phyloP scores from a whole-genome alignment of 2,888 invertebrate genomes.

The Sarcophaga rosellei region DNA sequence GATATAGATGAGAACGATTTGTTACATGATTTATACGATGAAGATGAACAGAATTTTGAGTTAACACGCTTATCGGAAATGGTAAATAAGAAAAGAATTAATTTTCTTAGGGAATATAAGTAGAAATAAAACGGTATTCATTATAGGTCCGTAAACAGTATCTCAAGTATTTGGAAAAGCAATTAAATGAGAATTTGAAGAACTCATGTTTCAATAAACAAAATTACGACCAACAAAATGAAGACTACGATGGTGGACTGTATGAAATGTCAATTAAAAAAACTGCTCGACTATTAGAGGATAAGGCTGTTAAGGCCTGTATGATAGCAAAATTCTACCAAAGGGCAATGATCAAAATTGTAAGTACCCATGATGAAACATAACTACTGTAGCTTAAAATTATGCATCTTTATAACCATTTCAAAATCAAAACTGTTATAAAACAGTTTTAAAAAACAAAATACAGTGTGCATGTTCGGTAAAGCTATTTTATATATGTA shows the following conservation, averaged over 20 bases:
- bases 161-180: constrained; percentile 75
- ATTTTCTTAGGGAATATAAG: neutral
- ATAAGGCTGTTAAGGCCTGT: constrained; percentile 75
- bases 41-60: constrained; percentile 38
- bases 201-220: constrained; percentile 57
- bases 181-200: constrained; percentile 74
- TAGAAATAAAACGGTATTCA: neutral
- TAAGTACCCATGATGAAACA: constrained; percentile 65
- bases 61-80: constrained; percentile 69
- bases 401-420: neutral
- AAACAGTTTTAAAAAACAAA: neutral
- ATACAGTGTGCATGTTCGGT: no score
- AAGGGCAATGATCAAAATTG: constrained; percentile 77
- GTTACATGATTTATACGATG: constrained; percentile 37
- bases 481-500: no score
- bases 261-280: constrained; percentile 46
- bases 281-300: constrained; percentile 73
- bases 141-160: constrained; percentile 77
- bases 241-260: constrained; percentile 40
- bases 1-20: constrained; percentile 33
- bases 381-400: no score
- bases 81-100: constrained; percentile 48
- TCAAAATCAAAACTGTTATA: neutral
- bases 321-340: constrained; percentile 77
- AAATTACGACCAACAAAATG: constrained; percentile 4